Conservation (phyloP, 2,113 vertebrate genomes). For the Rhombomys opimus region DNA sequence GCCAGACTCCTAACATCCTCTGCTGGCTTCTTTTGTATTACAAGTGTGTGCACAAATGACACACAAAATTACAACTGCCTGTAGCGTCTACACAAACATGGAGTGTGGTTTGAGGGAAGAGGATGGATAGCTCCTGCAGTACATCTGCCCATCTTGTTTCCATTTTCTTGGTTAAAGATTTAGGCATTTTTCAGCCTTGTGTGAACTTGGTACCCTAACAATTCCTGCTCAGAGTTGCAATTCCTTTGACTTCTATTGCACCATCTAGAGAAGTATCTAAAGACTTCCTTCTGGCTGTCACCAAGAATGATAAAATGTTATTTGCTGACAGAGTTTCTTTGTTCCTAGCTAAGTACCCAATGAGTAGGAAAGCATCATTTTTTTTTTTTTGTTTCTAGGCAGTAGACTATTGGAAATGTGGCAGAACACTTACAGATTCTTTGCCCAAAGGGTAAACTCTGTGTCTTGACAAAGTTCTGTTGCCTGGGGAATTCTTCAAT, state of each 20-base stretch:
- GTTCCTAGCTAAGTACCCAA: neutral
- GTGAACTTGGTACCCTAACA: constrained; percentile 44
- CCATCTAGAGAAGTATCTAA: constrained; percentile 40
- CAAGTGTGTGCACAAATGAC: too few species aligned
- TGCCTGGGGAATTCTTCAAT: neutral
- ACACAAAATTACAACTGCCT: neutral
- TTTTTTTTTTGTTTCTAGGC: neutral
- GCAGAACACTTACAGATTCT: neutral
- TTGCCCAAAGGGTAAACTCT: neutral
- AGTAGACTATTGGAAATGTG: neutral
- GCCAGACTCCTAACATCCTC: neutral
- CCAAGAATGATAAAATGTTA: neutral
- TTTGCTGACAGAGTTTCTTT: constrained; percentile 16
- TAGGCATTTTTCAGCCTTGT: constrained; percentile 51
- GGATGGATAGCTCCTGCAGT: neutral
- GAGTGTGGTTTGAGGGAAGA: neutral
- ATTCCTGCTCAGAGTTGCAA: constrained; percentile 28
- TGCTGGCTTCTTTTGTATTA: neutral
- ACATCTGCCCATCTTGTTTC: neutral
- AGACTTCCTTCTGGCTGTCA: constrained; percentile 68
- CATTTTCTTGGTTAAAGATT: constrained; percentile 35
- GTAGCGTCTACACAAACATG: neutral
- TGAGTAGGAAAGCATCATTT: neutral
- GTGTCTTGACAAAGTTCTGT: neutral
- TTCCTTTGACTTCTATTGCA: constrained; percentile 23